A percentile compares a stretch with the other conserved stretches of the same genome.
Evolutionary conservation across 2,113 vertebrate species (phyloP).

Genomic region (Erythrolamprus reginae): DNA sequence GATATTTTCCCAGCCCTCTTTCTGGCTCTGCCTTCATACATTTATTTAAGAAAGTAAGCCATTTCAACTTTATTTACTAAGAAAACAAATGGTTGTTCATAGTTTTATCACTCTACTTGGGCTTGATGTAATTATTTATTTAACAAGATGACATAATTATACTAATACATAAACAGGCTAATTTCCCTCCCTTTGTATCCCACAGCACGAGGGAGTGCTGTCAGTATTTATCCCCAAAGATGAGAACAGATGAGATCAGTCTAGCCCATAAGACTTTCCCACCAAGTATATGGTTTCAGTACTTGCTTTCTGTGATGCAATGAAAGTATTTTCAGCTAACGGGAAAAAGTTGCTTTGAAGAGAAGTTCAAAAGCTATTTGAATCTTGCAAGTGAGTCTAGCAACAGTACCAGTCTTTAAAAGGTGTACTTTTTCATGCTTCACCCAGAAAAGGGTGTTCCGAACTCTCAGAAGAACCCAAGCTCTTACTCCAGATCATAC

Average conservation of each 20-base stretch:
- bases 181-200: background rate
- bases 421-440: background rate
- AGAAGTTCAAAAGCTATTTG: background rate
- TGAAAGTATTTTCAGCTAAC: background rate
- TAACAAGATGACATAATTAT: background rate
- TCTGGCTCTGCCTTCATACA: background rate
- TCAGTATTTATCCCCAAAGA: background rate
- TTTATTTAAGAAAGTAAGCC: background rate
- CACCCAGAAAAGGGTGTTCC: background rate
- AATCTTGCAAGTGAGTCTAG: background rate
- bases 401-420: background rate
- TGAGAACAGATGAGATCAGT: background rate
- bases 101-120: background rate
- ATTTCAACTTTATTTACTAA: background rate
- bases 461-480: background rate
- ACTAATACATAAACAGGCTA: background rate
- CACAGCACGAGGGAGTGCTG: background rate
- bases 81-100: background rate
- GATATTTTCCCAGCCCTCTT: background rate
- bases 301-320: background rate
- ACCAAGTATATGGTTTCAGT: background rate
- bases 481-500: background rate
- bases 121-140: background rate
- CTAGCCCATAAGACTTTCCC: background rate
- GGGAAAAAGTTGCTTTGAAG: background rate